A percentile compares a stretch with the other conserved stretches of the same genome.
Evolutionary conservation across 23 tunicate genomes (phyloP).

Genomic region (Phallusia fumigata): DNA sequence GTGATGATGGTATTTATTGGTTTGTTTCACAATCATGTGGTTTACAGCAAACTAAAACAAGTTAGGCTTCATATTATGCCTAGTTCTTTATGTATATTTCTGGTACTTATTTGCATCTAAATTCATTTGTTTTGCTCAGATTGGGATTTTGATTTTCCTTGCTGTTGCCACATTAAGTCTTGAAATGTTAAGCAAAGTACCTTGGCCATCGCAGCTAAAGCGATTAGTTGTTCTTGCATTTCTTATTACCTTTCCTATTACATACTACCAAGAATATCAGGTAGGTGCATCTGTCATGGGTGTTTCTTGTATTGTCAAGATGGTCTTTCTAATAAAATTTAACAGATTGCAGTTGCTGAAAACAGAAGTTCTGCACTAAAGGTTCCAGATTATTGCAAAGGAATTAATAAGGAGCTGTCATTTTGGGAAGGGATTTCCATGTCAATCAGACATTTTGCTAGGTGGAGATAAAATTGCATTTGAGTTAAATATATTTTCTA

Average conservation of each 20-base stretch:
- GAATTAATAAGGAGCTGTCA: background rate
- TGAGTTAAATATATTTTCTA: too few relatives aligned
- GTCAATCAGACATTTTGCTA: conserved; percentile 6
- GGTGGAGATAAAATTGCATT: background rate
- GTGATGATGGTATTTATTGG: background rate
- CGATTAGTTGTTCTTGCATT: conserved; percentile 43
- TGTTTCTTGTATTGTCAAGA: background rate
- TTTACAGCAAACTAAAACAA: background rate
- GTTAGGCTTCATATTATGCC: too few relatives aligned
- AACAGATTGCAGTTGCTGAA: conserved; percentile 33
- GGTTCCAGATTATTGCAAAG: conserved; percentile 39
- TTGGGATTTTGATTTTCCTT: conserved; percentile 10
- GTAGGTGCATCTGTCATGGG: background rate
- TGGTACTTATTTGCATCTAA: too few relatives aligned
- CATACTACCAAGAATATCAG: conserved; percentile 48
- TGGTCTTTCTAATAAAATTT: background rate
- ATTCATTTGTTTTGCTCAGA: conserved; percentile 4
- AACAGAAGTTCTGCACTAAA: conserved; percentile 10
- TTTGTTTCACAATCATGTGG: background rate
- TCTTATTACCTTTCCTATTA: conserved; percentile 41
- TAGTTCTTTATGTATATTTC: too few relatives aligned
- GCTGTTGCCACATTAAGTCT: conserved; percentile 34
- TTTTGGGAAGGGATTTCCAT: background rate
- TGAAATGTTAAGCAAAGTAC: conserved; percentile 35
- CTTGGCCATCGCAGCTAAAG: conserved; percentile 63